Percentiles rank a stretch among this genome's conserved stretches.
phyloP scores from a whole-genome alignment of 2,888 invertebrate genomes.

The Meteorus colon region DNA sequence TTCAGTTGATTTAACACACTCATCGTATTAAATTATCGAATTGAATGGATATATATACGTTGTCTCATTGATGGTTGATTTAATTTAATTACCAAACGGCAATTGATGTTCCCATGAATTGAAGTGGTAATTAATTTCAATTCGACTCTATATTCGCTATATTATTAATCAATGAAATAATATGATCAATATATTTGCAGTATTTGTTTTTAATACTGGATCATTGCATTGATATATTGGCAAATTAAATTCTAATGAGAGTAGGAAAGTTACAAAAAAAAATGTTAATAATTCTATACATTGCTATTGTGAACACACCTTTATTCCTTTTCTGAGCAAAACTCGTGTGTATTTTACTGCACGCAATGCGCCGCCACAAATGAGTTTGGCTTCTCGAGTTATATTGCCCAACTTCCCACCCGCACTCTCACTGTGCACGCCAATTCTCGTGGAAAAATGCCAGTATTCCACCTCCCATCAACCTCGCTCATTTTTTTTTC shows the following conservation, averaged over 20 bases:
- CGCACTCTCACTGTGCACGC: background rate
- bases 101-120: background rate
- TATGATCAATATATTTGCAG: background rate
- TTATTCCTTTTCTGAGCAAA: background rate
- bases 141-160: background rate
- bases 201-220: background rate
- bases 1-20: slow-evolving; percentile 42
- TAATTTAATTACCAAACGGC: slow-evolving; percentile 6
- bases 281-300: background rate
- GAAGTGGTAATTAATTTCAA: background rate
- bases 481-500: slow-evolving; percentile 11
- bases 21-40: slow-evolving; percentile 41
- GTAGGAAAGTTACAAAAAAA: background rate
- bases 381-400: slow-evolving; percentile 7
- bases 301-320: background rate
- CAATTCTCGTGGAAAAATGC: slow-evolving; percentile 34
- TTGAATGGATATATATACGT: slow-evolving; percentile 8
- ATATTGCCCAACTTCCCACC: slow-evolving; percentile 5
- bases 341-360: slow-evolving; percentile 1
- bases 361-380: slow-evolving; percentile 1
- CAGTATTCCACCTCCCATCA: background rate
- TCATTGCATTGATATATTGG: background rate
- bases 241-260: background rate
- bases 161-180: background rate
- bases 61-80: slow-evolving; percentile 17